Evolutionary conservation across 2,888 invertebrate genomes (phyloP).

Genomic region (Desoria tigrina): DNA sequence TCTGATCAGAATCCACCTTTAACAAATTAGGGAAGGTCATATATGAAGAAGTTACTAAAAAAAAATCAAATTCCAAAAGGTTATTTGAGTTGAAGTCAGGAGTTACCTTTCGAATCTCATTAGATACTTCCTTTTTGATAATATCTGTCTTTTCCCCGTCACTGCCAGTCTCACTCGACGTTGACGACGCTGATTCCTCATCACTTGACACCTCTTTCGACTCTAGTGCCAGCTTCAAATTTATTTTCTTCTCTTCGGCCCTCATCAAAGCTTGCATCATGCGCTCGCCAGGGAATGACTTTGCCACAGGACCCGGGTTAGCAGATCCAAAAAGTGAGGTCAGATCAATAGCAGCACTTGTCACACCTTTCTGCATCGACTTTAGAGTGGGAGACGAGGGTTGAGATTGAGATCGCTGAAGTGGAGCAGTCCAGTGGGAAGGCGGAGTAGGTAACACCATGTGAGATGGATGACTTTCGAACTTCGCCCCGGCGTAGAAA

Average conservation of each 20-base stretch:
- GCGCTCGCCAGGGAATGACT: slow-evolving; percentile 39
- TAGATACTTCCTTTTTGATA: slow-evolving; percentile 5
- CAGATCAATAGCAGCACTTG: slow-evolving; percentile 37
- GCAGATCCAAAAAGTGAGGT: slow-evolving; percentile 40
- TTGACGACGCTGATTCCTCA: slow-evolving; percentile 16
- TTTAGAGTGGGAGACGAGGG: slow-evolving; percentile 43
- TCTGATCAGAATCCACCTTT: neutral
- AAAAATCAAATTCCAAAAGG: no score
- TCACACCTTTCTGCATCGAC: slow-evolving; percentile 3
- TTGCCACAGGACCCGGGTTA: slow-evolving; percentile 28
- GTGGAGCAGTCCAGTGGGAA: slow-evolving; percentile 47
- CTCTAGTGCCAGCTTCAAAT: slow-evolving; percentile 20
- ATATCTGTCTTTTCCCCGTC: neutral
- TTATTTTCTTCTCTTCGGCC: slow-evolving; percentile 19
- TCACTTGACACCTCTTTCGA: slow-evolving; percentile 16
- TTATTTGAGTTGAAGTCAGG: no score
- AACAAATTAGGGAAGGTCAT: slow-evolving; percentile 4
- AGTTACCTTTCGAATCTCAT: no score
- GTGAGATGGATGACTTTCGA: slow-evolving; percentile 48
- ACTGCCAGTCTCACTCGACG: slow-evolving; percentile 3
- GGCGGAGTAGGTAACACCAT: slow-evolving; percentile 49
- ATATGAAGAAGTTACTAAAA: slow-evolving; percentile 14
- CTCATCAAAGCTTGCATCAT: slow-evolving; percentile 30
- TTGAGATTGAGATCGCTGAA: slow-evolving; percentile 49
- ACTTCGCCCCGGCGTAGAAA: slow-evolving; percentile 52